These are phyloP conservation scores for Oligia strigilis DNA, from an alignment of 2,888 invertebrate genomes.

Conservation along the genomic window DNA sequence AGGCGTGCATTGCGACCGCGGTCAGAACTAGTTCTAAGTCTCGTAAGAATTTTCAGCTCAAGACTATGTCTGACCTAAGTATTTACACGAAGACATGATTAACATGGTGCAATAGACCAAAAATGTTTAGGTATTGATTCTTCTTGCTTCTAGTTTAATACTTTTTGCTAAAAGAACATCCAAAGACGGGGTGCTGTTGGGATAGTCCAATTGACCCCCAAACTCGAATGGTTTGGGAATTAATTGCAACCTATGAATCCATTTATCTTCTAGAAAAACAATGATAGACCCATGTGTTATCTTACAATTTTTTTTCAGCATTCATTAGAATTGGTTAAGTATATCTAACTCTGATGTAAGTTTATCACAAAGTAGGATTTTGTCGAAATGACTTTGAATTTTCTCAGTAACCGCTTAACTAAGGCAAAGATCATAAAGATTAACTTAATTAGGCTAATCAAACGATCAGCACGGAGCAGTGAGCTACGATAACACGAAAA, in stretches of 20 bases:
- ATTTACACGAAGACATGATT: neutral
- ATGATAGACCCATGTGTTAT: neutral
- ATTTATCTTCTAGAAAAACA: neutral
- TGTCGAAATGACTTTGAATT: constrained; percentile 31
- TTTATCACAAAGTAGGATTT: constrained; percentile 9
- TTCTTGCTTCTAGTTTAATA: neutral
- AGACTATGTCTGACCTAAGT: neutral
- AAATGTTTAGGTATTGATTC: neutral
- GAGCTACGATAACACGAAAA: constrained; percentile 47
- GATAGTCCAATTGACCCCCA: no score
- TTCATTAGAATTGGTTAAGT: neutral
- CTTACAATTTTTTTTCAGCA: neutral
- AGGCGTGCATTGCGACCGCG: no score
- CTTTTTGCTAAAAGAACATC: neutral
- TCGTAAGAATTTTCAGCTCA: neutral
- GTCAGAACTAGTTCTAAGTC: neutral
- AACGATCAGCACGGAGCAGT: constrained; percentile 48
- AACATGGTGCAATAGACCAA: no score
- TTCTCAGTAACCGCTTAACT: constrained; percentile 34
- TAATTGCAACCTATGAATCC: neutral
- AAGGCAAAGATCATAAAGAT: constrained; percentile 53
- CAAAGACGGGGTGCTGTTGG: neutral
- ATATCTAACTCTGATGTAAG: neutral
- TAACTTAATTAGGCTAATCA: constrained; percentile 58
- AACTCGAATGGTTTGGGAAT: no score